phyloP scores from a whole-genome alignment of 2,113 vertebrate species.

The Nothoprocta pentlandii region DNA sequence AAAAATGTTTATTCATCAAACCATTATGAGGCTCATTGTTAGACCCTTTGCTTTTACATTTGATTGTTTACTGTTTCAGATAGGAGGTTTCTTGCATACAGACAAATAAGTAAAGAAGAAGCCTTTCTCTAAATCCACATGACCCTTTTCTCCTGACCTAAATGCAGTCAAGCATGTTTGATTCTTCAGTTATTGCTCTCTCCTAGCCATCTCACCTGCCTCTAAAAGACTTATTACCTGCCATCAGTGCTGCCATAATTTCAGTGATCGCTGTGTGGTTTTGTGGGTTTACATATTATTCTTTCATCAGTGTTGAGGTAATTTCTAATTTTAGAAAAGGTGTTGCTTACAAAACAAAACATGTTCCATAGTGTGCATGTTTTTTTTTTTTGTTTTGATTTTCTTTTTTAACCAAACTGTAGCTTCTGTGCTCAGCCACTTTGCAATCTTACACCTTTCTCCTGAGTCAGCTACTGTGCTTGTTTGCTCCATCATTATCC shows the following conservation, averaged over 20 bases:
- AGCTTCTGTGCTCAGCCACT: slow-evolving; percentile 18
- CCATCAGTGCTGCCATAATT: neutral
- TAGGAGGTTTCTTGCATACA: neutral
- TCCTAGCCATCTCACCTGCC: neutral
- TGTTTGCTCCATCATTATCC: slow-evolving; percentile 73
- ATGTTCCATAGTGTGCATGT: neutral
- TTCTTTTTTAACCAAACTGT: neutral
- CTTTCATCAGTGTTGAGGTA: neutral
- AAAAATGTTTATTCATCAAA: neutral
- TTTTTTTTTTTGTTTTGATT: neutral
- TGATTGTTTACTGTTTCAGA: neutral
- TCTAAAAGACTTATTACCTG: neutral
- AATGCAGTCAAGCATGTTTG: neutral
- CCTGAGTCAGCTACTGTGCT: slow-evolving; percentile 73
- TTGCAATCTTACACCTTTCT: slow-evolving; percentile 44
- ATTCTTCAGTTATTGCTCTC: neutral
- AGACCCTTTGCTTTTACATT: neutral
- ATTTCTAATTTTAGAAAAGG: neutral
- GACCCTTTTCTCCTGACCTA: neutral
- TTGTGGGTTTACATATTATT: neutral
- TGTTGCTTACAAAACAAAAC: neutral
- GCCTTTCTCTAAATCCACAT: neutral
- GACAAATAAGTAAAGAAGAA: neutral
- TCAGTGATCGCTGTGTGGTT: neutral
- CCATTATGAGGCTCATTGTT: neutral